A percentile compares a stretch with the other conserved stretches of the same genome.
Evolutionary conservation across 2,888 invertebrate species (phyloP).

Genomic region (Cephus spinipes): DNA sequence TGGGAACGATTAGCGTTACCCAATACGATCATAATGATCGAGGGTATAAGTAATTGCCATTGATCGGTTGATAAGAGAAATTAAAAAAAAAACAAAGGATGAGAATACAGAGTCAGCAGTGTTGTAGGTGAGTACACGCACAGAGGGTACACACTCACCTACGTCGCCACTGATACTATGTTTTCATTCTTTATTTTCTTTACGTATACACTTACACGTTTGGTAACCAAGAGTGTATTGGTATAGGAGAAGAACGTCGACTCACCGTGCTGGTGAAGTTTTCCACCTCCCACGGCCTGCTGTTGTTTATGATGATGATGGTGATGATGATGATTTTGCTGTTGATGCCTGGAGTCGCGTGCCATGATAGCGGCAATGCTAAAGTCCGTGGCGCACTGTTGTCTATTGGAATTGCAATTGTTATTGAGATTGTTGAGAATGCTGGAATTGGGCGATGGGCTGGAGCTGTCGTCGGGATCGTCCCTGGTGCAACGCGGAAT

Average conservation of each 20-base stretch:
- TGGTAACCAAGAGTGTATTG: not conserved
- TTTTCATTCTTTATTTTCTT: not conserved
- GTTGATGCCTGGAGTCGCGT: conserved; percentile 72
- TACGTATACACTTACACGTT: not conserved
- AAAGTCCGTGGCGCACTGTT: conserved; percentile 93
- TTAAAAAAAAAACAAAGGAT: not conserved
- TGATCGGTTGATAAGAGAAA: not conserved
- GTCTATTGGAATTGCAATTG: conserved; percentile 71
- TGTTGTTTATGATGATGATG: conserved; percentile 45
- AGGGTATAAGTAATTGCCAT: not conserved
- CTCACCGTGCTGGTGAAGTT: conserved; percentile 61
- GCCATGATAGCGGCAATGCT: conserved; percentile 97
- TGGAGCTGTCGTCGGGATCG: conserved; percentile 76
- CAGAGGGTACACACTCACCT: not conserved
- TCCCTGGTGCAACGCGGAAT: conserved; percentile 68
- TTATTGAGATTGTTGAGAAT: conserved; percentile 54
- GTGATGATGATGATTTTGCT: conserved; percentile 70
- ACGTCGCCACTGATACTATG: not conserved
- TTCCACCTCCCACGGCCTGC: conserved; percentile 57
- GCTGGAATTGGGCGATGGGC: conserved; percentile 61
- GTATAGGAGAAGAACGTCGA: conserved; percentile 5
- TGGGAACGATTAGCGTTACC: not conserved
- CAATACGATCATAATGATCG: not conserved
- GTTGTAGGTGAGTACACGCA: not conserved
- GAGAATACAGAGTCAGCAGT: not conserved